These are phyloP conservation scores for Entelurus aequoreus DNA, from an alignment of 2,113 vertebrate species.

Conservation along the genomic window DNA sequence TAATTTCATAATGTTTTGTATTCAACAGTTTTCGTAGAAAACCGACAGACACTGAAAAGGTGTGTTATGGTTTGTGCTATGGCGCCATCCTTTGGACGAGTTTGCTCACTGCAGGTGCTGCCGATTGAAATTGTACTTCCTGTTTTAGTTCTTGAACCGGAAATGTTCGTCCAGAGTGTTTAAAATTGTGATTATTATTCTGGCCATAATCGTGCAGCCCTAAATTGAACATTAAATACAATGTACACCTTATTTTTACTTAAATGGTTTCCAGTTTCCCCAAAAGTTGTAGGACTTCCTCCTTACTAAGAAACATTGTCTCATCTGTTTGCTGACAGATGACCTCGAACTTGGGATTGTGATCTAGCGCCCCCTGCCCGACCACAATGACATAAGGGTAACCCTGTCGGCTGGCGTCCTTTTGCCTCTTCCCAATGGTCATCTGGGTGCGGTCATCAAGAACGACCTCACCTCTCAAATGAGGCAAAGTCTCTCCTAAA, in stretches of 20 bases:
- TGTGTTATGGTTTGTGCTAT: no score
- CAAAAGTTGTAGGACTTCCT: constrained; percentile 79
- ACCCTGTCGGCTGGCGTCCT: constrained; percentile 82
- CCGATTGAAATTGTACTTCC: no score
- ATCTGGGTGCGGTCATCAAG: constrained; percentile 87
- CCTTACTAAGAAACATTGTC: constrained; percentile 79
- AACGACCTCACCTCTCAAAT: constrained; percentile 73
- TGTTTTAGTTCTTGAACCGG: no score
- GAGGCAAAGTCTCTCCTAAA: constrained; percentile 55
- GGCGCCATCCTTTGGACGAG: no score
- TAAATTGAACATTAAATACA: neutral
- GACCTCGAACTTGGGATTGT: constrained; percentile 80
- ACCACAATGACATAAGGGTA: constrained; percentile 85
- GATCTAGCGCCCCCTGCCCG: constrained; percentile 76
- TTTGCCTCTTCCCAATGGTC: constrained; percentile 89
- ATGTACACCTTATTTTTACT: constrained; percentile 1
- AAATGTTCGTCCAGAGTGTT: no score
- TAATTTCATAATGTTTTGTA: no score
- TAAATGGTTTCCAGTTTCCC: constrained; percentile 71
- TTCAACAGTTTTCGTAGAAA: no score
- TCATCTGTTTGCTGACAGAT: constrained; percentile 73
- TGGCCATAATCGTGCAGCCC: no score
- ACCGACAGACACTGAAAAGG: no score
- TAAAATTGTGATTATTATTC: no score
- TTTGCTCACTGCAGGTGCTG: no score